Percentiles rank a stretch among this genome's conserved stretches.
Evolutionary conservation across 2,888 invertebrate species (phyloP).

Genomic region (Macrophya alboannulata): DNA sequence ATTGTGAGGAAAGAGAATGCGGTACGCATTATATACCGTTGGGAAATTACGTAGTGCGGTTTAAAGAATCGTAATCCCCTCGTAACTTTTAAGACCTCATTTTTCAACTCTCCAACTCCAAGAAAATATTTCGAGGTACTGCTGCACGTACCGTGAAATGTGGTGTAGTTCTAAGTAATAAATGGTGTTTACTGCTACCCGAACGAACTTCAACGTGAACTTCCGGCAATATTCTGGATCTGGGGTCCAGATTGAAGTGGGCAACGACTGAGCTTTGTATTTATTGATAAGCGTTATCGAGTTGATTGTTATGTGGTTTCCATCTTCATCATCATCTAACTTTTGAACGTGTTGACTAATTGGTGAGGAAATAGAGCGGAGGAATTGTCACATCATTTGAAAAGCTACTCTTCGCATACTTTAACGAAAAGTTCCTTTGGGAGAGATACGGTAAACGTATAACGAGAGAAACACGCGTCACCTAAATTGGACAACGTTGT

Average conservation of each 20-base stretch:
- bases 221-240: background rate
- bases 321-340: background rate
- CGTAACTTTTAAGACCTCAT: conserved; percentile 14
- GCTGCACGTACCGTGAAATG: background rate
- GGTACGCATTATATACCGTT: background rate
- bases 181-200: conserved; percentile 18
- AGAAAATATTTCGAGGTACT: background rate
- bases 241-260: background rate
- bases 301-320: background rate
- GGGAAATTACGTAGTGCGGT: conserved; percentile 25
- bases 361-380: background rate
- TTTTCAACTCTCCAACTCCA: conserved; percentile 1
- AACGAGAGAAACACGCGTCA: background rate
- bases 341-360: background rate
- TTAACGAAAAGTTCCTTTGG: background rate
- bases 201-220: background rate
- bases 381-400: background rate
- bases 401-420: background rate
- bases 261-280: background rate
- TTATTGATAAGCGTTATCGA: background rate
- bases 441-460: background rate
- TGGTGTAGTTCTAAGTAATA: conserved; percentile 4
- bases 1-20: background rate
- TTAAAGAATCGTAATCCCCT: conserved; percentile 15
- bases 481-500: conserved; percentile 9